Conservation (phyloP, 2,888 invertebrate genomes). For the Ennomos fuscantarius region DNA sequence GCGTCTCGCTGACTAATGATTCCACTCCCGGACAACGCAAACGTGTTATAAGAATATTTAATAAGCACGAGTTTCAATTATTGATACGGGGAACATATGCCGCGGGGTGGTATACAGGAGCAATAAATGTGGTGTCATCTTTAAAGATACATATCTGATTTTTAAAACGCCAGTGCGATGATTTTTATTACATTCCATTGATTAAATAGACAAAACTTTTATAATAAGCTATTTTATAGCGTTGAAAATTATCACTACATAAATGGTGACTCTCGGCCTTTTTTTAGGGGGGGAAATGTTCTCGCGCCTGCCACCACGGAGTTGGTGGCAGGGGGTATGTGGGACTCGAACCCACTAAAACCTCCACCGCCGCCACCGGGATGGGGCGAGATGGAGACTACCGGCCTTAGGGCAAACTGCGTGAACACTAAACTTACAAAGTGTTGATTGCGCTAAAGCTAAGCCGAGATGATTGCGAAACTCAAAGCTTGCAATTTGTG, state of each 20-base stretch:
- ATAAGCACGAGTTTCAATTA: constrained; percentile 69
- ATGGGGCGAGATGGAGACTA: too few relatives aligned
- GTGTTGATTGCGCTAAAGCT: constrained; percentile 51
- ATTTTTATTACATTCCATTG: too few relatives aligned
- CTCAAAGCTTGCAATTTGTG: constrained; percentile 76
- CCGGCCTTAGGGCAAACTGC: constrained; percentile 29
- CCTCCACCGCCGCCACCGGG: too few relatives aligned
- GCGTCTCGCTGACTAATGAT: constrained; percentile 80
- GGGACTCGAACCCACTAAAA: too few relatives aligned
- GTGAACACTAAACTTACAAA: constrained; percentile 39
- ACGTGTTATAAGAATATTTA: constrained; percentile 71
- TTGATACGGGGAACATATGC: constrained; percentile 69
- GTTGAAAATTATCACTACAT: too few relatives aligned
- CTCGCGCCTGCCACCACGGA: too few relatives aligned
- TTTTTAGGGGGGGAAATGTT: too few relatives aligned
- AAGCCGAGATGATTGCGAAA: constrained; percentile 60
- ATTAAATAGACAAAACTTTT: too few relatives aligned
- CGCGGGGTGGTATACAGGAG: constrained; percentile 50
- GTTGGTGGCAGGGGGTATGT: too few relatives aligned
- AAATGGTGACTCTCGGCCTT: background rate
- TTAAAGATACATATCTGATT: background rate
- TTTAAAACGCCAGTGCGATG: too few relatives aligned
- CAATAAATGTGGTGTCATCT: constrained; percentile 13
- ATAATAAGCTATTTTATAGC: too few relatives aligned
- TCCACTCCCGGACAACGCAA: constrained; percentile 65